Percentiles rank a stretch among this genome's conserved stretches.
Evolutionary conservation across 2,113 vertebrate genomes (phyloP).

Genomic region (Scopus umbretta): DNA sequence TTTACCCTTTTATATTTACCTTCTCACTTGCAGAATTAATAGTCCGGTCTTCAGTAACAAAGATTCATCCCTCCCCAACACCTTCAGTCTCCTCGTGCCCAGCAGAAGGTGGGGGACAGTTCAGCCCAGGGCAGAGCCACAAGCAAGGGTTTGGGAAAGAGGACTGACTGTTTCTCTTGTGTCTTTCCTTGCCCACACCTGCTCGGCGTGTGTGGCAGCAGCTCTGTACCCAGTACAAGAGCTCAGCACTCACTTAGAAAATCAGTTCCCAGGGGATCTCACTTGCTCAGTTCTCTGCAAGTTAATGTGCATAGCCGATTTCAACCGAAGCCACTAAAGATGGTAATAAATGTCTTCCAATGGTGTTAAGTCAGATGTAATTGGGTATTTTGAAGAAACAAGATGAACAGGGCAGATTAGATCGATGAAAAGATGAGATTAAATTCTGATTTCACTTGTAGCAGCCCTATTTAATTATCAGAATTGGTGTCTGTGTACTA

Average conservation of each 20-base stretch:
- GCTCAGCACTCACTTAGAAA: not conserved
- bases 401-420: not conserved
- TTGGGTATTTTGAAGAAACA: not conserved
- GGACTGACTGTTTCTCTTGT: not conserved
- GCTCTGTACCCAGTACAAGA: not conserved
- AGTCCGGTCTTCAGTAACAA: not conserved
- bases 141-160: not conserved
- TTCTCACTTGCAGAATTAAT: not conserved
- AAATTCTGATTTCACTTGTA: not conserved
- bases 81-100: not conserved
- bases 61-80: not conserved
- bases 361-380: not conserved
- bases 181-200: not conserved
- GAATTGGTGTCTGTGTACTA: not conserved
- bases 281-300: not conserved
- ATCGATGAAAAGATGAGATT: not conserved
- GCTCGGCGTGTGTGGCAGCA: rapidly evolving
- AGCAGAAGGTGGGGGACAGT: rapidly evolving
- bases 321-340: not conserved
- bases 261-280: not conserved
- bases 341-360: not conserved
- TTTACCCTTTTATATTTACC: not conserved
- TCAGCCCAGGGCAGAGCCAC: not conserved
- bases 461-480: not conserved
- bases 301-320: not conserved